Evolutionary conservation across 2,113 vertebrate genomes (phyloP).

Genomic region (Pogona vitticeps): DNA sequence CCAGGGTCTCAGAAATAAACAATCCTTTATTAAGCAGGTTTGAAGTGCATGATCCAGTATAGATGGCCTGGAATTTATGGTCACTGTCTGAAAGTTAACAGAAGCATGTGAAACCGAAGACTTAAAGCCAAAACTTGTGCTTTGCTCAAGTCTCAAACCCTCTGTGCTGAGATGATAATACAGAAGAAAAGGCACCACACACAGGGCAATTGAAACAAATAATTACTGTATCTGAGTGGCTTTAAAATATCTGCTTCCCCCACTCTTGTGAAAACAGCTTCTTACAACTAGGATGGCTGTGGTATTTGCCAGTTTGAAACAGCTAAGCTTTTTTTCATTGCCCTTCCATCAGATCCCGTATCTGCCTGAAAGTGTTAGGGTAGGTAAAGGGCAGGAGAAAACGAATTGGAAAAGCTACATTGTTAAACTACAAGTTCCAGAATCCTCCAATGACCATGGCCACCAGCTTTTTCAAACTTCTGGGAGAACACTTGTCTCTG

Average conservation of each 20-base stretch:
- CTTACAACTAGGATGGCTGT: background rate
- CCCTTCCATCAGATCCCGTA: background rate
- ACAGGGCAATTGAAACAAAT: background rate
- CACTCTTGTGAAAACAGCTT: background rate
- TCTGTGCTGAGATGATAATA: too few relatives aligned
- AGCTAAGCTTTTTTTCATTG: too few relatives aligned
- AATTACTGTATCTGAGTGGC: background rate
- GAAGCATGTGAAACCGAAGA: conserved; percentile 55
- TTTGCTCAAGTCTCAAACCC: background rate
- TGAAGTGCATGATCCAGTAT: conserved; percentile 70
- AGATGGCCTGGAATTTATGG: conserved; percentile 47
- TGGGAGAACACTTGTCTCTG: background rate
- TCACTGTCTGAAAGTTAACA: conserved; percentile 51
- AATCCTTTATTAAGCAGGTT: conserved; percentile 69
- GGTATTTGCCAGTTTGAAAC: conserved; percentile 38
- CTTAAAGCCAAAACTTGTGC: background rate
- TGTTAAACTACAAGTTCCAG: background rate
- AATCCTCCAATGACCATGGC: background rate
- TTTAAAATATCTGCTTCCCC: background rate
- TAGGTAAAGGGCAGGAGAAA: too few relatives aligned
- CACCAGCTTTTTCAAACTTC: background rate
- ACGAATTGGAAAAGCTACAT: background rate
- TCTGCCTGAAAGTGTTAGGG: too few relatives aligned
- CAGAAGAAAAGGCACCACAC: background rate
- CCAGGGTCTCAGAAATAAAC: conserved; percentile 74